A percentile compares a stretch with the other conserved stretches of the same genome.
Conservation (phyloP, 2,888 invertebrate species). For the Callosobruchus maculatus region DNA sequence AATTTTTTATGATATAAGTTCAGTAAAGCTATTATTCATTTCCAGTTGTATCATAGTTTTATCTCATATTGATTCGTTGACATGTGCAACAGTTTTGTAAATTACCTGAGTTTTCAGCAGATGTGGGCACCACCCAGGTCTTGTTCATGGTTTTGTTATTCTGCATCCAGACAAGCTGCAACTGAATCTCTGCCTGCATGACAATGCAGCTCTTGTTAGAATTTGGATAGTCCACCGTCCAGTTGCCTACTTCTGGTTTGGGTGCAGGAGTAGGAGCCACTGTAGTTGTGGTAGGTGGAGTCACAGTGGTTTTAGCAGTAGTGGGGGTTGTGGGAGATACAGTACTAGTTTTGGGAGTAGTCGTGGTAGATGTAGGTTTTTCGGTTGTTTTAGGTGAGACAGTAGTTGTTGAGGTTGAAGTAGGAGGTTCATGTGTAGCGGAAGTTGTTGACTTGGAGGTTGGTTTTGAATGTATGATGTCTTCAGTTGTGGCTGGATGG, state of each 20-base stretch:
- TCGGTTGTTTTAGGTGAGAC: neutral
- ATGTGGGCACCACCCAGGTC: neutral
- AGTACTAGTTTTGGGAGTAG: neutral
- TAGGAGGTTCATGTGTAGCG: neutral
- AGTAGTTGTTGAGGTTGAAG: neutral
- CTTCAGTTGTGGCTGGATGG: neutral
- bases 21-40: neutral
- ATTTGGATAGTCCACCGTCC: neutral
- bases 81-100: neutral
- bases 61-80: neutral
- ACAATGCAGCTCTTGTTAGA: neutral
- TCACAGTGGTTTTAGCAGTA: neutral
- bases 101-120: neutral
- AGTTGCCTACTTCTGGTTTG: neutral
- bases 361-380: neutral
- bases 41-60: neutral
- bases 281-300: neutral
- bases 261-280: neutral
- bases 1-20: constrained; percentile 42
- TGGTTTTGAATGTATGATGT: neutral
- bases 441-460: neutral
- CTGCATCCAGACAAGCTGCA: neutral
- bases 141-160: neutral
- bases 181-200: neutral
- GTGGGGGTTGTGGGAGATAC: neutral